phyloP scores from a whole-genome alignment of 2,888 invertebrate species.

The Chaitophorus viminalis region DNA sequence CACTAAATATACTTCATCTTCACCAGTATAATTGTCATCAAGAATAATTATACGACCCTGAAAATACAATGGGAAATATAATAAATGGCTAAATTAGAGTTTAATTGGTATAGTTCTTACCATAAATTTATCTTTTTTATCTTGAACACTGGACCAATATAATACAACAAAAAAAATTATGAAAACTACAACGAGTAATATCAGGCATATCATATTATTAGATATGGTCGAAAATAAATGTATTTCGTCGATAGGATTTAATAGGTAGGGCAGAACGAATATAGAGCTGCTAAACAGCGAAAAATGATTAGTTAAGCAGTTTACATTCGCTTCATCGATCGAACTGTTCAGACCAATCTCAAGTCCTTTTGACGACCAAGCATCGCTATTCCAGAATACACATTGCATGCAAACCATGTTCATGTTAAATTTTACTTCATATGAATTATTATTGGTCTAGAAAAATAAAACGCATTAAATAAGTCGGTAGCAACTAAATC shows the following conservation, averaged over 20 bases:
- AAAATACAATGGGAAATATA: background rate
- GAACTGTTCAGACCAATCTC: slow-evolving; percentile 32
- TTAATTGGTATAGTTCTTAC: slow-evolving; percentile 34
- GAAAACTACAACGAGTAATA: slow-evolving; percentile 62
- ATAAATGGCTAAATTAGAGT: background rate
- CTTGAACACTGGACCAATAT: slow-evolving; percentile 62
- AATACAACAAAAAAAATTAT: slow-evolving; percentile 63
- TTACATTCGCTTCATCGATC: background rate
- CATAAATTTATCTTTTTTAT: slow-evolving; percentile 62
- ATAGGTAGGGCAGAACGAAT: slow-evolving; percentile 61
- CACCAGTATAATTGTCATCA: slow-evolving; percentile 64
- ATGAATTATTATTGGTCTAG: background rate
- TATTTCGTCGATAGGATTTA: slow-evolving; percentile 63
- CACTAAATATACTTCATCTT: slow-evolving; percentile 64
- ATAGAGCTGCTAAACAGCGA: slow-evolving; percentile 64
- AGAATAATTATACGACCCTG: slow-evolving; percentile 63
- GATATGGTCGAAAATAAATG: slow-evolving; percentile 62
- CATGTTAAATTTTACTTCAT: slow-evolving; percentile 25
- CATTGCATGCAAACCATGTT: slow-evolving; percentile 33
- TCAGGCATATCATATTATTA: slow-evolving; percentile 63
- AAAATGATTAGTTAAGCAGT: slow-evolving; percentile 61
- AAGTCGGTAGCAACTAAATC: background rate
- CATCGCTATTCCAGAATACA: background rate
- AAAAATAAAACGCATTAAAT: background rate
- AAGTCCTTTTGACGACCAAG: slow-evolving; percentile 31